Conservation (phyloP, 2,797 vertebrate species). For the Lateolabrax maculatus region DNA sequence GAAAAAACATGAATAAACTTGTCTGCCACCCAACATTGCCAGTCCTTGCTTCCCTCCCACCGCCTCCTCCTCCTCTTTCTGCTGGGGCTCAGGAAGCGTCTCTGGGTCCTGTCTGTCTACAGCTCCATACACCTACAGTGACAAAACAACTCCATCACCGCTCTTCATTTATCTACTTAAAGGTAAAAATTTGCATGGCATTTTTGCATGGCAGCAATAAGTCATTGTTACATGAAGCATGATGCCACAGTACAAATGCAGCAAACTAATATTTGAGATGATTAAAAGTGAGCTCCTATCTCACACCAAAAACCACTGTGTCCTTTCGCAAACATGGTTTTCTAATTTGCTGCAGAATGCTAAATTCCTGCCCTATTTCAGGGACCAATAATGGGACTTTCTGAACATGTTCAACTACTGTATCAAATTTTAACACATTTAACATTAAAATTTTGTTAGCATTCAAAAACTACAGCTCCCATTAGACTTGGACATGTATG, state of each 20-base stretch:
- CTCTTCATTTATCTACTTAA: conserved; percentile 58
- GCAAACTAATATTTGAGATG: not conserved
- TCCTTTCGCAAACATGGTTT: not conserved
- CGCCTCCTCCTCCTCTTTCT: conserved; percentile 19
- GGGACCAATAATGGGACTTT: not conserved
- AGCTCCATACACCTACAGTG: conserved; percentile 57
- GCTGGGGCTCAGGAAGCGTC: conserved; percentile 28
- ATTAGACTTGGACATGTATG: not conserved
- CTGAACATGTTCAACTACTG: not conserved
- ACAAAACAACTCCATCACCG: conserved; percentile 61
- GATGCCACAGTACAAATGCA: not conserved
- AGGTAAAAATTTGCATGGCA: conserved; percentile 24
- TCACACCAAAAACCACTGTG: not conserved
- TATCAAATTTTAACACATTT: not conserved
- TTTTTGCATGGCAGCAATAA: conserved; percentile 55
- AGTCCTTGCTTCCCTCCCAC: conserved; percentile 22
- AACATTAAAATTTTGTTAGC: not conserved
- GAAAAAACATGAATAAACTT: conserved; percentile 71
- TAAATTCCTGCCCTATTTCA: not conserved
- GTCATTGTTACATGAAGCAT: conserved; percentile 47
- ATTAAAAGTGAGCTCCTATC: not conserved
- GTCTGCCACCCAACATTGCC: conserved; percentile 56
- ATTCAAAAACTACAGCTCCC: not conserved
- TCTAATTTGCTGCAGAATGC: not conserved
- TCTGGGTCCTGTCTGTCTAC: conserved; percentile 73